These are phyloP conservation scores for Neodontobutis hainanensis DNA, from an alignment of 2,113 vertebrate species.

Conservation along the genomic window DNA sequence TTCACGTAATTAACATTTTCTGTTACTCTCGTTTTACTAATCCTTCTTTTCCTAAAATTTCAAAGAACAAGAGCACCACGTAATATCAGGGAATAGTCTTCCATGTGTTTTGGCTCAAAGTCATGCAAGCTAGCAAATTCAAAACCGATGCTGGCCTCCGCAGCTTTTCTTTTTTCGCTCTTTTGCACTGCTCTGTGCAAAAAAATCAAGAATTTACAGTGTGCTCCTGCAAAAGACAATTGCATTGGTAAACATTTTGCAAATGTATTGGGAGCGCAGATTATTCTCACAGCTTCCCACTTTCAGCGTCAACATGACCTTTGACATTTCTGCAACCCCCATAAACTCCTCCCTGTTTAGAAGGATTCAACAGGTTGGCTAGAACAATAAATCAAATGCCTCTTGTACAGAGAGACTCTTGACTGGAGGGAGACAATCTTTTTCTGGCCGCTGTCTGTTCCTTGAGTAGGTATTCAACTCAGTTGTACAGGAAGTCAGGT, in stretches of 20 bases:
- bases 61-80: slow-evolving; percentile 14
- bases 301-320: slow-evolving; percentile 60
- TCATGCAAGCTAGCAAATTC: slow-evolving; percentile 42
- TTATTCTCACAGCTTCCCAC: slow-evolving; percentile 45
- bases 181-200: slow-evolving; percentile 13
- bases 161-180: slow-evolving; percentile 15
- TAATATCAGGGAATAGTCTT: slow-evolving; percentile 32
- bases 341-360: slow-evolving; percentile 43
- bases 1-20: slow-evolving; percentile 6
- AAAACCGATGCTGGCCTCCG: slow-evolving; percentile 38
- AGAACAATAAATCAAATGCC: slow-evolving; percentile 64
- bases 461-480: slow-evolving; percentile 40
- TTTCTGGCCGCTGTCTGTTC: slow-evolving; percentile 40
- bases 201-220: slow-evolving; percentile 22
- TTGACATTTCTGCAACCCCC: slow-evolving; percentile 54
- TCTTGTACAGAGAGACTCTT: slow-evolving; percentile 41
- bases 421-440: slow-evolving; percentile 23
- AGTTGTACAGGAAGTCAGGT: slow-evolving; percentile 64
- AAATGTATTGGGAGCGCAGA: slow-evolving; percentile 20
- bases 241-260: slow-evolving; percentile 62
- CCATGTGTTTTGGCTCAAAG: slow-evolving; percentile 47
- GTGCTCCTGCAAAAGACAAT: slow-evolving; percentile 12
- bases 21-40: slow-evolving; percentile 18
- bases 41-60: slow-evolving; percentile 10
- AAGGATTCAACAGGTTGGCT: slow-evolving; percentile 63